Evolutionary conservation across 1,140 invertebrate genomes (phyloP), one percentile per base, ranked within the genome.

Genomic region (Drosophila pseudoobscura): DNA sequence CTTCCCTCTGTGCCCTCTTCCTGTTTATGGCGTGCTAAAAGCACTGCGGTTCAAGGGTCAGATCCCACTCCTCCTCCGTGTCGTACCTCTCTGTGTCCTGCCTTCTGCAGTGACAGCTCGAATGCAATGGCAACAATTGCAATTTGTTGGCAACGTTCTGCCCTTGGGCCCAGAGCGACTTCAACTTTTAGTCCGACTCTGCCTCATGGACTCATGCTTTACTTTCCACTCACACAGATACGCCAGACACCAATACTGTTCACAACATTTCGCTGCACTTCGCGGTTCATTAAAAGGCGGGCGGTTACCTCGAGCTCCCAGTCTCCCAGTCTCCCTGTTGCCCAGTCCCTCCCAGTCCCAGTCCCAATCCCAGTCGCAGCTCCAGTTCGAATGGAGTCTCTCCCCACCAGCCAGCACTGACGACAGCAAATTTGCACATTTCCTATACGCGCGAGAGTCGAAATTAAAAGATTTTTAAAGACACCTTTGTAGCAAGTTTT

Each of bases 261-360:
- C 2, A 11, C 13, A 9, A 24, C 11, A 20, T 61, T 91, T 90
- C 69, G 77, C 78, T 91, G 80, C 89, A 89, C 87, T 91, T 91
- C 87, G 89, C 90, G 90, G 75, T 91, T 91, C 89, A 91, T 90
- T 91, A 91, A 91, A 87, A 88, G 73, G 85, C 89, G 80, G 89
- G 87, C 89, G 24, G 24, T 24, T 24, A 24, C 24, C 24, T 24
- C 24, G 24, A 24, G 24, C 8, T 9, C 29, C 29, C 29, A 31
- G 75, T 80, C 89, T 77, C 51, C 59, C 60, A 46, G 44, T 68
- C 49, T 17, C 17, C 17, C 17, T 17, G 17, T 17, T 17, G 17
- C 46, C 20, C 44, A 54, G 39, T 50, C 47, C 59, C 60, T 50
- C 47, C 59, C 60, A 46, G 44, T 68, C 45, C 20, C 44, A 54